Percentiles rank a stretch among this genome's conserved stretches.
These are phyloP conservation scores for Microtus montanus DNA, from an alignment of 2,113 vertebrate genomes.

Conservation along the genomic window DNA sequence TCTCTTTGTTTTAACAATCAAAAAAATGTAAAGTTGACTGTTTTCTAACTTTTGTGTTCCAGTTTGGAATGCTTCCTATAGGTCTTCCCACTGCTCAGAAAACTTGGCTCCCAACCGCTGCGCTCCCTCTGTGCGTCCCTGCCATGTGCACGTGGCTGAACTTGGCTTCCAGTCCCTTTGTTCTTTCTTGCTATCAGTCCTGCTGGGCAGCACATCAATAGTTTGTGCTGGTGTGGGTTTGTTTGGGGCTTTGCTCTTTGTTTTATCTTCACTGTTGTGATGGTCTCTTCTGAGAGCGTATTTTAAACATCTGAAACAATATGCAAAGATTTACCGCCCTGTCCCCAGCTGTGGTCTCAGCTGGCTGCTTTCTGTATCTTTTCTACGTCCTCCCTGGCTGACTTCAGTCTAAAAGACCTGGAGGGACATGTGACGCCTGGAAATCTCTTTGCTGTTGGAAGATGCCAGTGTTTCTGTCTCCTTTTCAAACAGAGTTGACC, in stretches of 20 bases:
- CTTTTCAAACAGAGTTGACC: background rate
- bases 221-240: background rate
- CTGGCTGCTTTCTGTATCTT: background rate
- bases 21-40: background rate
- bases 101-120: background rate
- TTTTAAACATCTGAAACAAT: slow-evolving; percentile 7
- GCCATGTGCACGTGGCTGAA: background rate
- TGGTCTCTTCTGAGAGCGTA: background rate
- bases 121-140: background rate
- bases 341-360: background rate
- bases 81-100: background rate
- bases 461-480: background rate
- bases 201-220: background rate
- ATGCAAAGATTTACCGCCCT: background rate
- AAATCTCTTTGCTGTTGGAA: slow-evolving; percentile 28
- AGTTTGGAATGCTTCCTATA: background rate
- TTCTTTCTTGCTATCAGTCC: background rate
- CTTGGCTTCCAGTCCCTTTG: background rate
- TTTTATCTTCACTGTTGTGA: slow-evolving; percentile 13
- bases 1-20: background rate
- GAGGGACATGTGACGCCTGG: background rate
- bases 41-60: background rate
- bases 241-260: background rate
- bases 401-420: slow-evolving; percentile 11
- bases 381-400: background rate